phyloP scores from a whole-genome alignment of 2,888 invertebrate species.

The Ectemnius lituratus region DNA sequence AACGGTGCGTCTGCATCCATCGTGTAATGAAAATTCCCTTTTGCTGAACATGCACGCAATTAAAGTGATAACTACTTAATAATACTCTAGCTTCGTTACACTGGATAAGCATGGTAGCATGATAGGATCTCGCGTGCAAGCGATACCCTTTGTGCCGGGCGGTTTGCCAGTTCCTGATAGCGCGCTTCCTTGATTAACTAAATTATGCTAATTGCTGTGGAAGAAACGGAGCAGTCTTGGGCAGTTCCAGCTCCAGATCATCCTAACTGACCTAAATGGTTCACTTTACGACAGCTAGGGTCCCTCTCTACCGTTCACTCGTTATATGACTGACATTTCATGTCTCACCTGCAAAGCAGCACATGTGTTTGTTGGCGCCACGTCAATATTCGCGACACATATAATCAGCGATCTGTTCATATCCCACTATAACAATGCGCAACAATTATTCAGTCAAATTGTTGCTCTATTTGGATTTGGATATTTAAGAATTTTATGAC shows the following conservation, averaged over 20 bases:
- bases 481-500: too few relatives aligned
- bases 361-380: too few relatives aligned
- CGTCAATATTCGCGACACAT: too few relatives aligned
- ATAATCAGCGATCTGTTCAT: too few relatives aligned
- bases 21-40: constrained; percentile 47
- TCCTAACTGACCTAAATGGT: constrained; percentile 38
- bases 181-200: constrained; percentile 52
- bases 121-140: constrained; percentile 42
- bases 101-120: constrained; percentile 49
- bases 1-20: background rate
- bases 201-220: constrained; percentile 51
- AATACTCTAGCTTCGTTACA: constrained; percentile 52
- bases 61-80: constrained; percentile 57
- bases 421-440: too few relatives aligned
- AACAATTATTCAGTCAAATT: too few relatives aligned
- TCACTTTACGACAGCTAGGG: constrained; percentile 28
- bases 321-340: too few relatives aligned
- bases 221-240: constrained; percentile 16
- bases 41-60: constrained; percentile 54
- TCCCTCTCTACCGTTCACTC: too few relatives aligned
- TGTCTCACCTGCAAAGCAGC: too few relatives aligned
- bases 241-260: constrained; percentile 10
- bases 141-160: constrained; percentile 38
- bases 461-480: too few relatives aligned
- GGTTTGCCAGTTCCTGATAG: constrained; percentile 46